Evolutionary conservation across 2,113 vertebrate genomes (phyloP), one percentile per base, ranked within the genome.

Genomic region (Cettia cetti): DNA sequence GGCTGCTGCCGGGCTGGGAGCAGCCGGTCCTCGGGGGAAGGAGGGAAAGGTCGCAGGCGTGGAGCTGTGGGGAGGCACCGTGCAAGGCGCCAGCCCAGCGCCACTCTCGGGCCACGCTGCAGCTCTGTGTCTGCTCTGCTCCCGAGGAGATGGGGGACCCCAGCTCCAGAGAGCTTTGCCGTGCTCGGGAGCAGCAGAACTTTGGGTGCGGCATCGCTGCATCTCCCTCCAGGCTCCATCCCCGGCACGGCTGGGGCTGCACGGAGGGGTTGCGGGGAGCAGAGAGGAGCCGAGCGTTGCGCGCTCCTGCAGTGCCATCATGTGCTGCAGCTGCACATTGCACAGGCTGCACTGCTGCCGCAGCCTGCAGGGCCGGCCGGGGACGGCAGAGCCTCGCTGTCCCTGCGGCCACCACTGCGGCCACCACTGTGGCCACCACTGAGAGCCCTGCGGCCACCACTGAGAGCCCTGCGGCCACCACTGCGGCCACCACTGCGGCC

Each of bases 301-400:
- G 93, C 52, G 95, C 96, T 97, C 97, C 91, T 98, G 97, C 92
- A 97, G 85, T 96, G 96, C 97, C 98, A 97, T 97, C 98, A 2
- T 65, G 98, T 98, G 98, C 85, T 78, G 1, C 2, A 6, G 65
- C 6, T 0, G 14, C 9, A 89, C 60, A 92, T 72, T 96, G 91
- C 96, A 96, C 45, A 2, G 27, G 1, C 59, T 44, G 63, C 40
- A 17, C 40, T 12, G 40, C 63, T 65, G 63, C 11, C 20, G 24
- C 31, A 7, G 18, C 27, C 70, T 16, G 63, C 61, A 31, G 15
- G 17, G 12, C 6, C 17, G 8, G 4, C 30, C 31, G 20, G 45
- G 26, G 22, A 0, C 4, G 8, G 57, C 14, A 7, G 9, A 81
- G 20, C 59, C 7, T 18, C 49, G 6, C 23, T 4, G 68, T 3